phyloP scores from a whole-genome alignment of 2,797 vertebrate species.

The Acanthornis magna region DNA sequence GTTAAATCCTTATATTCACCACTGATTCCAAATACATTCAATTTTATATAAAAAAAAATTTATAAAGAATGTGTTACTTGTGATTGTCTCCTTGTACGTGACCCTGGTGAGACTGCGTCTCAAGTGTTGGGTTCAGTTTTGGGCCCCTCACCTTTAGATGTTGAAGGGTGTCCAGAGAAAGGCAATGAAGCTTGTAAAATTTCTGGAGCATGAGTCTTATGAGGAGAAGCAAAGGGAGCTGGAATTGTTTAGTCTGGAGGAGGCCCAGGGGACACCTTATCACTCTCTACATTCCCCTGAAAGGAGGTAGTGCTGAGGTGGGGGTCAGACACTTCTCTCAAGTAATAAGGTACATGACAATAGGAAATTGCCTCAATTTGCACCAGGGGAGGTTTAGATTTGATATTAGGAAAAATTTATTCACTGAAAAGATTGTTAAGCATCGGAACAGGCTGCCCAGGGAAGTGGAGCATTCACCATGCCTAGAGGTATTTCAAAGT shows the following conservation, averaged over 20 bases:
- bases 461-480: not conserved
- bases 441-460: not conserved
- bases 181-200: not conserved
- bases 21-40: not conserved
- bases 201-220: not conserved
- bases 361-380: not conserved
- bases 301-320: not conserved
- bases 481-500: not conserved
- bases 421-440: not conserved
- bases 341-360: not conserved
- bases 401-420: not conserved
- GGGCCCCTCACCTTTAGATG: not conserved
- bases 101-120: no score
- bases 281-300: not conserved
- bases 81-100: not conserved
- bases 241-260: not conserved
- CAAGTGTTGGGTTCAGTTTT: not conserved
- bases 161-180: not conserved
- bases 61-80: not conserved
- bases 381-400: not conserved
- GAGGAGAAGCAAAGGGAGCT: not conserved
- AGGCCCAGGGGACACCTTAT: not conserved
- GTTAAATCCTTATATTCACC: not conserved
- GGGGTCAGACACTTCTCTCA: not conserved
- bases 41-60: not conserved